phyloP scores from a whole-genome alignment of 2,113 vertebrate genomes.

The Hypanus sabinus region DNA sequence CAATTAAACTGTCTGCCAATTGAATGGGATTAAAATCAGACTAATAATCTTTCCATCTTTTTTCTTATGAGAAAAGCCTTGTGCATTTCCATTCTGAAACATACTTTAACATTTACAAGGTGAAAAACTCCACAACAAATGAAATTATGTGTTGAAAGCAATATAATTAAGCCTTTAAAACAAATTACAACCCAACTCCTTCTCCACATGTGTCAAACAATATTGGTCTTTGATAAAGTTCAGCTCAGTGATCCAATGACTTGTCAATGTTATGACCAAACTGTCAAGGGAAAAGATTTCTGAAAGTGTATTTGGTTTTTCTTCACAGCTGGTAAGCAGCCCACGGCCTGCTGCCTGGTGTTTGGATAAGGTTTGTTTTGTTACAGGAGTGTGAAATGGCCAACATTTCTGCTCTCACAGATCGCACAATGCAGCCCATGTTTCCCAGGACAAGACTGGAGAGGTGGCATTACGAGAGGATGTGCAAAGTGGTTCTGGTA shows the following conservation, averaged over 20 bases:
- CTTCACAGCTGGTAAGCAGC: conserved; percentile 27
- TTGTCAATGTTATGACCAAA: conserved; percentile 31
- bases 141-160: neutral
- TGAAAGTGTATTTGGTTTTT: conserved; percentile 26
- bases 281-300: neutral
- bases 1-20: neutral
- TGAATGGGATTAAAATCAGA: neutral
- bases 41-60: neutral
- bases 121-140: conserved; percentile 15
- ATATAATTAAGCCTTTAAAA: neutral
- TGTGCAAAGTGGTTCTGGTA: neutral
- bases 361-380: conserved; percentile 33
- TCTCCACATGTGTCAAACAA: neutral
- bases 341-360: neutral
- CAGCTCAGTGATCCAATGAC: neutral
- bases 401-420: neutral
- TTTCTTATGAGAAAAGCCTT: neutral
- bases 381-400: conserved; percentile 27
- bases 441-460: neutral
- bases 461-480: neutral
- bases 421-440: neutral
- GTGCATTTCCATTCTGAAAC: conserved; percentile 2
- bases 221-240: conserved; percentile 24
- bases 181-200: neutral
- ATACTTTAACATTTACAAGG: neutral